Percentiles rank a stretch among this genome's conserved stretches.
Evolutionary conservation across 2,113 vertebrate genomes (phyloP).

Genomic region (Oceanites oceanicus): DNA sequence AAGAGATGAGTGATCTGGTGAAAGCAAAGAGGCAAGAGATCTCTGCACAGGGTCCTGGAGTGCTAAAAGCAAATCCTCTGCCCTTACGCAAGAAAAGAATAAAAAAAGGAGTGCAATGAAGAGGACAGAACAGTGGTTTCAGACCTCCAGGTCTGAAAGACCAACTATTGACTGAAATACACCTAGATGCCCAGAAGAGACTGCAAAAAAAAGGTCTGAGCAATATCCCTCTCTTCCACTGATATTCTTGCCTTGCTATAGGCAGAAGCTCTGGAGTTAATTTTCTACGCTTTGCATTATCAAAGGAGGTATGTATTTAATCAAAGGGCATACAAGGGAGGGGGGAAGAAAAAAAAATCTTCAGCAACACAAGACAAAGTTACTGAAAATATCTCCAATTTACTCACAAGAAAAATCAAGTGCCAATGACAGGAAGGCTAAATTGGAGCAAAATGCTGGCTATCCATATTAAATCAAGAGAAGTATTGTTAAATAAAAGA

Average conservation of each 20-base stretch:
- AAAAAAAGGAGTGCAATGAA: background rate
- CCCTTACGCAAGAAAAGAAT: background rate
- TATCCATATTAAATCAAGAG: constrained; percentile 13
- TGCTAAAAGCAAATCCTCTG: background rate
- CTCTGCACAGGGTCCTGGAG: background rate
- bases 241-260: background rate
- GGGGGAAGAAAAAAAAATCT: background rate
- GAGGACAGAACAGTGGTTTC: background rate
- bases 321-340: background rate
- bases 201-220: background rate
- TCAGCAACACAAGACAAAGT: background rate
- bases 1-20: background rate
- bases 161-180: background rate
- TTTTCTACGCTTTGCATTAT: background rate
- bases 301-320: background rate
- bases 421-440: background rate
- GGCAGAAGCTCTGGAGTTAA: background rate
- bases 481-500: constrained; percentile 5
- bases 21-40: background rate
- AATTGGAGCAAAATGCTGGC: background rate
- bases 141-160: background rate
- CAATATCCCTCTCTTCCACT: background rate
- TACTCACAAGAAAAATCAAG: background rate
- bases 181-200: background rate
- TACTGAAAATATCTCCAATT: background rate